A percentile compares a stretch with the other conserved stretches of the same genome.
phyloP scores from a whole-genome alignment of 2,797 vertebrate species.

The Sebastes dallii region DNA sequence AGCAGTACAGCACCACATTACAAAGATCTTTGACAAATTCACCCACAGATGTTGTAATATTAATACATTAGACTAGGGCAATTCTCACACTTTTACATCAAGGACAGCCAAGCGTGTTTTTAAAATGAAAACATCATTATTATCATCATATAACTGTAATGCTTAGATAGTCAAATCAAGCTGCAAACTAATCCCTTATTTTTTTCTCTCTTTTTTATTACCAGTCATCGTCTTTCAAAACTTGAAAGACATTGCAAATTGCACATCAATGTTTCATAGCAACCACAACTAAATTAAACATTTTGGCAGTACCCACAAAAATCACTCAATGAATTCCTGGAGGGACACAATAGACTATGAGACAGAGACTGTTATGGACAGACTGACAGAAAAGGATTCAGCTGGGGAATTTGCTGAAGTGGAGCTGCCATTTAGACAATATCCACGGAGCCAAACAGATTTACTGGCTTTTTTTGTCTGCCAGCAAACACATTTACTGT shows the following conservation, averaged over 20 bases:
- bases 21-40: not conserved
- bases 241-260: slow-evolving; percentile 47
- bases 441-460: slow-evolving; percentile 71
- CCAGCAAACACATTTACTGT: slow-evolving; percentile 70
- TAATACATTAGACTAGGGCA: not conserved
- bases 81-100: not conserved
- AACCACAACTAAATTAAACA: slow-evolving; percentile 56
- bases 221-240: slow-evolving; percentile 20
- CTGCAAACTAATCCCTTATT: slow-evolving; percentile 11
- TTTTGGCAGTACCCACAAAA: slow-evolving; percentile 50
- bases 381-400: slow-evolving; percentile 59
- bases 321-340: slow-evolving; percentile 55
- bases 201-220: not conserved
- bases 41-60: not conserved
- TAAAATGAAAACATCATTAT: slow-evolving; percentile 2
- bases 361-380: slow-evolving; percentile 62
- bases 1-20: not conserved
- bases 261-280: slow-evolving; percentile 47
- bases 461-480: slow-evolving; percentile 65
- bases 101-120: not conserved
- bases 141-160: not conserved
- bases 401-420: slow-evolving; percentile 65
- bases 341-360: slow-evolving; percentile 50
- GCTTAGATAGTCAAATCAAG: slow-evolving; percentile 16
- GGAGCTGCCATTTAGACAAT: slow-evolving; percentile 69